A percentile compares a stretch with the other conserved stretches of the same genome.
These are phyloP conservation scores for Drosophila demipolita DNA, from an alignment of 2,888 invertebrate species.

Conservation along the genomic window DNA sequence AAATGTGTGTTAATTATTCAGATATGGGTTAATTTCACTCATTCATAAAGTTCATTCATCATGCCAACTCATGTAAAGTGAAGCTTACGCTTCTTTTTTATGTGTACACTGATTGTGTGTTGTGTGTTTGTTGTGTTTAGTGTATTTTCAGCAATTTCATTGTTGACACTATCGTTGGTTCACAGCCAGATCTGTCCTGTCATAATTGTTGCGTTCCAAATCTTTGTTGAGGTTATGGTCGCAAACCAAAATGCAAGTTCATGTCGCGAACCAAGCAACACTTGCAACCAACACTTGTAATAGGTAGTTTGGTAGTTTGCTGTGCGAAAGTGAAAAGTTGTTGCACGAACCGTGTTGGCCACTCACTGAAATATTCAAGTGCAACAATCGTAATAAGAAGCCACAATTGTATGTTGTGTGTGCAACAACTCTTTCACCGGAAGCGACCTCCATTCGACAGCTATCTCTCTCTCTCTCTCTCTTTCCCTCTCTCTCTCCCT, in stretches of 20 bases:
- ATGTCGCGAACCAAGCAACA: conserved; percentile 45
- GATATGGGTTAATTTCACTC: conserved; percentile 25
- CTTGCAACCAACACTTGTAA: conserved; percentile 1
- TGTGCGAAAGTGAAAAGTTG: conserved; percentile 56
- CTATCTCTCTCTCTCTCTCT: conserved; percentile 1
- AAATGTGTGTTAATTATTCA: conserved; percentile 25
- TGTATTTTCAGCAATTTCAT: conserved; percentile 76
- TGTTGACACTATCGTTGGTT: conserved; percentile 75
- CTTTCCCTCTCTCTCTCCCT: neutral
- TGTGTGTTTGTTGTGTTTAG: neutral
- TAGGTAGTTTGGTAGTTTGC: neutral
- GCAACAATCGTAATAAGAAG: conserved; percentile 23
- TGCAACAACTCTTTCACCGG: conserved; percentile 61
- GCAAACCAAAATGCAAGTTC: conserved; percentile 53
- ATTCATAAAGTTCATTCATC: conserved; percentile 65
- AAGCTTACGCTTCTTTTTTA: conserved; percentile 35
- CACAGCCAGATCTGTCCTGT: conserved; percentile 69
- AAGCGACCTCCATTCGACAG: conserved; percentile 31
- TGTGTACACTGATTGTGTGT: conserved; percentile 29
- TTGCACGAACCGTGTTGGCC: conserved; percentile 9
- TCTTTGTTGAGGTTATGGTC: conserved; percentile 44
- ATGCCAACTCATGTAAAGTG: conserved; percentile 60
- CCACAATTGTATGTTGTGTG: neutral
- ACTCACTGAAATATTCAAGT: conserved; percentile 47
- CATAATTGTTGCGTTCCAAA: conserved; percentile 72